Base-by-base conservation (phyloP, 2,888 invertebrate species). In the Pristionchus arcanus region DNA sequence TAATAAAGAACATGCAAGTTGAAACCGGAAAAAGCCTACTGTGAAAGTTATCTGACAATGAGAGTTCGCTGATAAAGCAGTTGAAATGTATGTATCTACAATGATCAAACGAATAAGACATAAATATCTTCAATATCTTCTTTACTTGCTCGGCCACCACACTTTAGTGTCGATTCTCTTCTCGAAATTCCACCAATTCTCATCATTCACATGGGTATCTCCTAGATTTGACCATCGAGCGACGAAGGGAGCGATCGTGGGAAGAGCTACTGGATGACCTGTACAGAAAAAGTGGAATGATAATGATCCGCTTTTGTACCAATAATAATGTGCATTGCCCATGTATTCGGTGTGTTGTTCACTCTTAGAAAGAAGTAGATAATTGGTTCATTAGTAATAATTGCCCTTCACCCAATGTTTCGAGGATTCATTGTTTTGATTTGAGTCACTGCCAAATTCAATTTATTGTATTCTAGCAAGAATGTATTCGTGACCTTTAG, bases 91-190 rank as follows among this genome's bases (percentile, higher is more conserved):
- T 63, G 63, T 63, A n/a, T n/a, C n/a, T n/a, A 63, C 63, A 63
- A 63, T 63, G 5, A 4, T 21, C 63, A 1, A 25, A 71, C 25
- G 68, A 71, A 31, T 71, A 28, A 0, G 0, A 13, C 2, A 71
- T 9, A 2, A 13, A 68, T 28, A 15, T 2, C n/a, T n/a, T n/a
- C 31, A 28, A 28, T 81, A 13, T 87, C 28, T 55, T 59, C 15
- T 68, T 68, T 28, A 53, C 42, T 91, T 92, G 84, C 93, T 93
- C 53, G 94, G 94, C 94, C 94, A 94, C 94, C 94, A 94, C 34
- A 93, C 93, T 90, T 94, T 93, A 16, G 91, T 90, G 90, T 94
- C 94, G 34, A 94, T 92, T 55, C 94, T 90, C 89, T 93, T 94
- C 89, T 94, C 94, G 87, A 94, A 94, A 90, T 94, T 94, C 91